Conservation (phyloP, 2,888 invertebrate genomes). For the Blera fallax region DNA sequence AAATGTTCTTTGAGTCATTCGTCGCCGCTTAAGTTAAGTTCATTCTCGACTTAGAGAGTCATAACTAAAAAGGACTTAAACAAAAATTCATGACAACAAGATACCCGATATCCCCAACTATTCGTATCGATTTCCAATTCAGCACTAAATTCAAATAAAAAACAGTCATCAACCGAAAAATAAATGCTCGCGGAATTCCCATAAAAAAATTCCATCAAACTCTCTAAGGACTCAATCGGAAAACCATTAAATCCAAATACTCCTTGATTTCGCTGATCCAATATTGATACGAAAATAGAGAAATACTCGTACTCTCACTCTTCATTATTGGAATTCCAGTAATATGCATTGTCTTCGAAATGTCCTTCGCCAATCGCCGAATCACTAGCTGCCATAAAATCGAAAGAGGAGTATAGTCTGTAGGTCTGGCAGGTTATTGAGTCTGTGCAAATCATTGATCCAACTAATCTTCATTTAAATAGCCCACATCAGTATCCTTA, state of each 20-base stretch:
- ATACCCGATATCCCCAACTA: too few relatives aligned
- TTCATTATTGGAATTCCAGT: neutral
- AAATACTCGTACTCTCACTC: neutral
- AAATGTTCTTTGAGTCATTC: too few relatives aligned
- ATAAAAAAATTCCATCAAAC: neutral
- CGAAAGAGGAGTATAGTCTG: neutral
- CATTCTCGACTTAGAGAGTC: too few relatives aligned
- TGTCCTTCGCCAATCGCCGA: neutral
- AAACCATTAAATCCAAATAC: neutral
- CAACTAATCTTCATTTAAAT: slow-evolving; percentile 34
- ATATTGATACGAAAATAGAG: neutral
- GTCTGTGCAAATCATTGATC: slow-evolving; percentile 15
- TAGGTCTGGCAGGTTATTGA: neutral
- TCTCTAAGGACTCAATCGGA: neutral
- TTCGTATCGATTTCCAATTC: neutral
- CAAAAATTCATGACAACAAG: too few relatives aligned
- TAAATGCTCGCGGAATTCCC: neutral
- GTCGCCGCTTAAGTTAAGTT: too few relatives aligned
- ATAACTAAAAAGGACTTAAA: too few relatives aligned
- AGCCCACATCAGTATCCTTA: neutral
- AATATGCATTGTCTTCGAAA: neutral
- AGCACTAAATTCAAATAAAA: neutral
- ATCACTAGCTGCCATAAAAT: neutral
- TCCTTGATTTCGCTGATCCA: neutral
- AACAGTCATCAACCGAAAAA: neutral